Percentiles rank a stretch among this genome's conserved stretches.
phyloP scores from a whole-genome alignment of 2,888 invertebrate genomes.

The Brenthis daphne region DNA sequence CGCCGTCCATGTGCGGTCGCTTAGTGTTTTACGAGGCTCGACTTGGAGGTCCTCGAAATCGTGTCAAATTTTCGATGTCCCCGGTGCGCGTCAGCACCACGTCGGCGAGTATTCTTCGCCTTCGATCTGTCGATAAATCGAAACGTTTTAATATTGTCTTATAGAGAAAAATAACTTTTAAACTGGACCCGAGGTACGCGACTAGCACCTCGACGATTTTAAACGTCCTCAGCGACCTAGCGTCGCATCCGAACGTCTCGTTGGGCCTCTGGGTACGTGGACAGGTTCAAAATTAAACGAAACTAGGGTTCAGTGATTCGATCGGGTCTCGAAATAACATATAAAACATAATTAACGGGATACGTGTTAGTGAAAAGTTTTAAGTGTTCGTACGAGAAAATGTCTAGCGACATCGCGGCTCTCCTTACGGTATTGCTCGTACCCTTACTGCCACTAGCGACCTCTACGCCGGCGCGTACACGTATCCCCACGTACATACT shows the following conservation, averaged over 20 bases:
- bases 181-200: conserved; percentile 26
- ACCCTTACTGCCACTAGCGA: conserved; percentile 25
- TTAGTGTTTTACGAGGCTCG: too few relatives aligned
- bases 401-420: conserved; percentile 36
- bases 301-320: too few relatives aligned
- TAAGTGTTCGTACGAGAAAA: conserved; percentile 37
- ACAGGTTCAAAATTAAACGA: too few relatives aligned
- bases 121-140: conserved; percentile 7
- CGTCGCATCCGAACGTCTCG: neutral
- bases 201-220: conserved; percentile 5
- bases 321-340: neutral
- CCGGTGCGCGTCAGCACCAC: too few relatives aligned
- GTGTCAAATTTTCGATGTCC: too few relatives aligned
- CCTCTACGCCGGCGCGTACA: conserved; percentile 2
- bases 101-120: conserved; percentile 9
- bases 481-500: too few relatives aligned
- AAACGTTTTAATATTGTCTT: neutral
- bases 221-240: neutral
- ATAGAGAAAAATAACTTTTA: conserved; percentile 29
- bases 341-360: conserved; percentile 18
- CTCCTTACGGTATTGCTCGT: conserved; percentile 33
- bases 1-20: too few relatives aligned
- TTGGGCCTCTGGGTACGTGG: too few relatives aligned
- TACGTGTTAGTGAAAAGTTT: conserved; percentile 39
- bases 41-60: too few relatives aligned